Evolutionary conservation across 2,113 vertebrate genomes (phyloP), one percentile per base, ranked within the genome.

Genomic region (Heloderma charlesbogerti): DNA sequence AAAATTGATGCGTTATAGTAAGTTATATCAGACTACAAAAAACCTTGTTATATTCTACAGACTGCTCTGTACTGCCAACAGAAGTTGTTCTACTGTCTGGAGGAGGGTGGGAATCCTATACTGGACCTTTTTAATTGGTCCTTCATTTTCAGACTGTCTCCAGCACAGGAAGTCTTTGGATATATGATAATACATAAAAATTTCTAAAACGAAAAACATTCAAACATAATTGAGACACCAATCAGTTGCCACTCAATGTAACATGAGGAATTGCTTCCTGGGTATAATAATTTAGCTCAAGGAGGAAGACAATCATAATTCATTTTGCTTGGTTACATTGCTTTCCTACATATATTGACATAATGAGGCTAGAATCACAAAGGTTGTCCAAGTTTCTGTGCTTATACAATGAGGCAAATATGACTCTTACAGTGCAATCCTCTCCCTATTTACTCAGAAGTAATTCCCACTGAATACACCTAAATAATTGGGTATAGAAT

Each of bases 71-170:
- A 0, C 79, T 95, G 90, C 91, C 93, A 94, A 90, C 92, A 93
- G 89, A 88, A 91, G 27, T 1, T 79, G 57, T 93, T 93, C 87
- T 91, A 90, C 69, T 89, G 77, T 94, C 88, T 94, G 89, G 60
- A 34, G 40, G 9, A 16, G n/a, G 25, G 51, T 25, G 3, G 22
- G 66, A 91, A 1, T 54, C 77, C 63, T 54, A 45, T 90, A 89
- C 87, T 91, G 90, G 89, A 78, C 89, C 91, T 90, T 93, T 92
- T 72, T 86, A 93, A 79, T 91, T 91, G 95, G 78, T 84, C 77
- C 91, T 66, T 94, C 78, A 88, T 95, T 96, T 96, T 94, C 90
- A 92, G 92, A 45, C 69, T 37, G 15, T 94, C 95, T 94, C 34
- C 89, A 95, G 27, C 77, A 82, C 85, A 94, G 88, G 75, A 95